A percentile compares a stretch with the other conserved stretches of the same genome.
Evolutionary conservation across 2,888 invertebrate species (phyloP).

Genomic region (Deilephila elpenor): DNA sequence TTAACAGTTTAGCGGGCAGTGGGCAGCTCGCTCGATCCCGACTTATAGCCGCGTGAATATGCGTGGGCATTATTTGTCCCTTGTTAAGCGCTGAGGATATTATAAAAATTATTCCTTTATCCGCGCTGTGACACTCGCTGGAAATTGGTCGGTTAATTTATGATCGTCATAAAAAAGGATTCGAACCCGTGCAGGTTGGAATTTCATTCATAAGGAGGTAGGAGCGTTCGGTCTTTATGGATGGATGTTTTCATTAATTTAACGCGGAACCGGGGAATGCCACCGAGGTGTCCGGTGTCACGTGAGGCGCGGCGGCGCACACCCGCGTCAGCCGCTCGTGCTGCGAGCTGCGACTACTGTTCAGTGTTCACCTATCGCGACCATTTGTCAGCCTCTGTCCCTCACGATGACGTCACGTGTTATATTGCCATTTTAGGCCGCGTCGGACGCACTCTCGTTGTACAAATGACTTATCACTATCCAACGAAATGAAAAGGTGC

Average conservation of each 20-base stretch:
- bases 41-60: constrained; percentile 82
- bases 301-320: constrained; percentile 55
- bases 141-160: constrained; percentile 84
- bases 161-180: constrained; percentile 83
- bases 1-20: constrained; percentile 84
- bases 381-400: constrained; percentile 44
- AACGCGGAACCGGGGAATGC: constrained; percentile 72
- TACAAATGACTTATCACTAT: constrained; percentile 10
- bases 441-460: not conserved
- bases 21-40: constrained; percentile 73
- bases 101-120: constrained; percentile 85
- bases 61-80: constrained; percentile 84
- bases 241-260: constrained; percentile 85
- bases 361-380: constrained; percentile 54
- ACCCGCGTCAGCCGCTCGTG: constrained; percentile 69
- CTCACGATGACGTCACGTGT: constrained; percentile 28
- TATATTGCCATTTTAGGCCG: not conserved
- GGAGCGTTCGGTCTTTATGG: constrained; percentile 82
- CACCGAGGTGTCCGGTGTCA: constrained; percentile 76
- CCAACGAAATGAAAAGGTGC: constrained; percentile 54
- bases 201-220: constrained; percentile 85
- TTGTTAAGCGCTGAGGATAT: constrained; percentile 84
- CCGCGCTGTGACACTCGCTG: constrained; percentile 82
- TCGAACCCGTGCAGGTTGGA: constrained; percentile 79
- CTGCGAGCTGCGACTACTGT: constrained; percentile 73